Conservation (phyloP, 2,888 invertebrate genomes). For the Dorcus hopei region DNA sequence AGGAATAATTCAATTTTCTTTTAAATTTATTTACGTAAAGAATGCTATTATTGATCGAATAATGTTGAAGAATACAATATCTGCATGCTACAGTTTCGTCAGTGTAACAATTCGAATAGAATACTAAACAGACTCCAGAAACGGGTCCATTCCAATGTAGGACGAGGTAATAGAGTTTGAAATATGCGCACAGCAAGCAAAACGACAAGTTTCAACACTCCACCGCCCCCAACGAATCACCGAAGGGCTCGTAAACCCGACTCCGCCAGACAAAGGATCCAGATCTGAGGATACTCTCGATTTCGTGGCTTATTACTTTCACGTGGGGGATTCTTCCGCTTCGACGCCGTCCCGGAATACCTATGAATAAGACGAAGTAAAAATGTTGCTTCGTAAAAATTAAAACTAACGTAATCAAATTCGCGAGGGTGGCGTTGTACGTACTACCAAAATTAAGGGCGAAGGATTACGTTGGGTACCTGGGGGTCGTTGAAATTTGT, state of each 20-base stretch:
- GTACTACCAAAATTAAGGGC: not conserved
- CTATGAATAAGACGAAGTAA: no score
- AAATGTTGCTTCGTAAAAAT: no score
- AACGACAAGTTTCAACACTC: slow-evolving; percentile 13
- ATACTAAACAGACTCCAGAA: not conserved
- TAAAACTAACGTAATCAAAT: no score
- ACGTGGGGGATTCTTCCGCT: no score
- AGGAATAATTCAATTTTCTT: no score
- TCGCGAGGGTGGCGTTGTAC: not conserved
- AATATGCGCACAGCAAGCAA: not conserved
- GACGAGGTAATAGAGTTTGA: not conserved
- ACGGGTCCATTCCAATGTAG: not conserved
- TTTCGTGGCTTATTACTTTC: no score
- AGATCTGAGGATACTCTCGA: no score
- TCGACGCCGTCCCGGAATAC: no score
- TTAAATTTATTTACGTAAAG: no score
- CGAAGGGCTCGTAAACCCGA: not conserved
- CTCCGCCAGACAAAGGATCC: not conserved
- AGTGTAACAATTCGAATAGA: not conserved
- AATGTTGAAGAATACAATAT: no score
- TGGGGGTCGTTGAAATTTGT: slow-evolving; percentile 13
- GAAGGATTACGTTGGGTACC: not conserved
- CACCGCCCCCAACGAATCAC: not conserved
- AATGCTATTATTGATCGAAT: no score
- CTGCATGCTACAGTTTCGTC: no score